Base-by-base conservation (phyloP, 2,797 vertebrate species). In the Enteromius paludinosus region DNA sequence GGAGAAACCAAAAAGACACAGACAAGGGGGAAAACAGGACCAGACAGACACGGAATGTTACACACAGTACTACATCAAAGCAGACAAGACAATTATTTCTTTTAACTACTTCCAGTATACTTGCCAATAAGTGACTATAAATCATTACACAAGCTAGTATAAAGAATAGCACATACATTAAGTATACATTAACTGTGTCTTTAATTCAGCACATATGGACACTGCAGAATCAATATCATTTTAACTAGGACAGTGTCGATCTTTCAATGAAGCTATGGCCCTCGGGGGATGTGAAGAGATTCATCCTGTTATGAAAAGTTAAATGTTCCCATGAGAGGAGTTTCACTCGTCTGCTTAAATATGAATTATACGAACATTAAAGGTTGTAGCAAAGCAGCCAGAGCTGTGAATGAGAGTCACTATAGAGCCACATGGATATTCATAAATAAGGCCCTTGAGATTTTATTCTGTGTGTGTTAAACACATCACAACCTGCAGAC, bases 301-400 rank as follows among this genome's bases (percentile, higher is more conserved):
- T 82, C 72, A 71, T 76, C 25, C 72, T 20, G 72, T 49, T 43
- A 81, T 81, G 28, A 76, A 80, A 81, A 76, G 71, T 79, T 71
- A 82, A 82, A 73, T 56, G 74, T 17, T 77, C 65, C 79, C 79
- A 28, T 25, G 45, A 72, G 35, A 43, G 12, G 30, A 62, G 52
- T 84, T 84, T 33, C 38, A 15, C 38, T 74, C 41, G 47, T 68
- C 78, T 77, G 28, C 65, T 85, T 81, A 71, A 81, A 76, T 47
- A 65, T 81, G 65, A 81, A 85, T 78, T 49, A 78, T 77, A 66
- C 1, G 47, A 66, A 73, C 45, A 71, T 82, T 72, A 82, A 66
- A 65, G 18, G 14, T 68, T 65, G 66, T 30, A 59, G 77, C 45
- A 43, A 64, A 59, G 41, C 38, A 78, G 52, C 30, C 25, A 8